Base-by-base conservation (phyloP, 2,888 invertebrate species). In the Brachynemurus nebulosus region DNA sequence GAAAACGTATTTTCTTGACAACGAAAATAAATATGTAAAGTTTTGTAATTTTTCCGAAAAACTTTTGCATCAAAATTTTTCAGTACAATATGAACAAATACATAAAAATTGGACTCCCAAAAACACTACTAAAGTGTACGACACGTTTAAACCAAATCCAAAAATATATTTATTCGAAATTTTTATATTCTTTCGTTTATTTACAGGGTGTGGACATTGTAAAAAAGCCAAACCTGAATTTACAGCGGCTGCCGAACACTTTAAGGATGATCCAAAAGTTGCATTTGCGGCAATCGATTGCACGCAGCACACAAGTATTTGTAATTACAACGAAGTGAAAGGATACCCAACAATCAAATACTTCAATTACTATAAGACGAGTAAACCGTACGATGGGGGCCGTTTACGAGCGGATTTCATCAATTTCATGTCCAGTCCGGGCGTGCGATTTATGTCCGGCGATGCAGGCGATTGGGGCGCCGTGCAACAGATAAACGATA, bases 151-250 rank as follows among this genome's bases (percentile, higher is more conserved):
- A n/a, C n/a, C n/a, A n/a, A n/a, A n/a, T n/a, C n/a, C n/a, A n/a
- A n/a, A n/a, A n/a, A n/a, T n/a, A n/a, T n/a, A n/a, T n/a, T n/a
- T n/a, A n/a, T n/a, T n/a, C n/a, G n/a, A n/a, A n/a, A n/a, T n/a
- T n/a, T n/a, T n/a, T n/a, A n/a, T n/a, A n/a, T n/a, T n/a, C n/a
- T n/a, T n/a, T n/a, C n/a, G n/a, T n/a, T n/a, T n/a, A n/a, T n/a
- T n/a, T n/a, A n/a, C 11, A 88, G 89, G 90, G 90, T 91, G 91
- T 61, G 89, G 89, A 1, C 89, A 90, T 61, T 91, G 90, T 59
- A 90, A 90, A 59, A 78, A 75, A 54, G 78, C 86, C 0, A 91
- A 91, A 62, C 89, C 90, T 1, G 86, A 84, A 58, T 82, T 78
- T 57, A 74, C 73, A 38, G 71, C 69, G 20, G 89, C 90, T 1